phyloP scores from a whole-genome alignment of 2,113 vertebrate species.

The Prunella fulvescens region DNA sequence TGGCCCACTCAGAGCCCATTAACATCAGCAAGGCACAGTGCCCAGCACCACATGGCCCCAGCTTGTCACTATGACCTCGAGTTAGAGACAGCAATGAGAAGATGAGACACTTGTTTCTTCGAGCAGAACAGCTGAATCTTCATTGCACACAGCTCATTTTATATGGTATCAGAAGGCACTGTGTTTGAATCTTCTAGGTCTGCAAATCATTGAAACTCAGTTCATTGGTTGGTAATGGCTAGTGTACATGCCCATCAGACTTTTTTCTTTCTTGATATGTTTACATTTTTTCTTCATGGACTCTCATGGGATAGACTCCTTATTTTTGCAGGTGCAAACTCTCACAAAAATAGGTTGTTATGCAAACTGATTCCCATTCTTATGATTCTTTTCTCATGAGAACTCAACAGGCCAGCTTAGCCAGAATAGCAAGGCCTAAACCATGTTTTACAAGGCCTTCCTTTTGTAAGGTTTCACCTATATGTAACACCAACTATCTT shows the following conservation, averaged over 20 bases:
- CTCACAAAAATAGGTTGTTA: background rate
- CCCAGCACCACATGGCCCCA: fast-evolving
- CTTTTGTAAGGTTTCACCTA: background rate
- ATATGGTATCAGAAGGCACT: background rate
- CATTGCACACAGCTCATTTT: background rate
- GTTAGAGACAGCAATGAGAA: background rate
- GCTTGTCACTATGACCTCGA: no score
- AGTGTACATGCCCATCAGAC: background rate
- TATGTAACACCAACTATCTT: background rate
- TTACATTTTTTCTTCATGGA: background rate
- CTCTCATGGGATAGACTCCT: background rate
- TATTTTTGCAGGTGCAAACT: background rate
- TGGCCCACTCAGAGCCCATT: background rate
- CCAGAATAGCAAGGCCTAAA: background rate
- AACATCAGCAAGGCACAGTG: no score
- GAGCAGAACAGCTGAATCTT: background rate
- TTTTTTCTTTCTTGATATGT: background rate
- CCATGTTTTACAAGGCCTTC: background rate
- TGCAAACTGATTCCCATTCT: background rate
- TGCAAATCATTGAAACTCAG: background rate
- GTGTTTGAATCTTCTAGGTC: background rate
- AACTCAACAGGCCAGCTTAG: background rate
- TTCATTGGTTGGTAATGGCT: background rate
- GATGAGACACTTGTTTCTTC: fast-evolving
- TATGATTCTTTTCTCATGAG: background rate